Evolutionary conservation across 1,140 invertebrate genomes (phyloP).

Genomic region (Arion vulgaris): DNA sequence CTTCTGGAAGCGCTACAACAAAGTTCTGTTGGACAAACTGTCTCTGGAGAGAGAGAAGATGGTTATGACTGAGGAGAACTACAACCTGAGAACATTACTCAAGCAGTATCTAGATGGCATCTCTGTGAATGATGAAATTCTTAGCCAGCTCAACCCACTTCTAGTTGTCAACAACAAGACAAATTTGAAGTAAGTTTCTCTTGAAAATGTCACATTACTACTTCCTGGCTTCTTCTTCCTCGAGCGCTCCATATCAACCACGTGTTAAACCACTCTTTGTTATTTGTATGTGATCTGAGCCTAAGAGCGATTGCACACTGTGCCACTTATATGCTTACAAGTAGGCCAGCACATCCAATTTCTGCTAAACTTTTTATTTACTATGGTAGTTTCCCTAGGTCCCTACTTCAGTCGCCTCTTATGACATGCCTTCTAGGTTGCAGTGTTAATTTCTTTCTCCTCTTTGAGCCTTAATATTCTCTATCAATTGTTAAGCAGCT

Average conservation of each 20-base stretch:
- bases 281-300: too few relatives aligned
- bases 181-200: conserved; percentile 68
- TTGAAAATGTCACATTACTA: conserved; percentile 1
- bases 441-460: not conserved
- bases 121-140: conserved; percentile 72
- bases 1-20: conserved; percentile 74
- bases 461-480: not conserved
- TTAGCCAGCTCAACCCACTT: conserved; percentile 71
- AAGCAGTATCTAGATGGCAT: conserved; percentile 74
- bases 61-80: conserved; percentile 67
- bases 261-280: too few relatives aligned
- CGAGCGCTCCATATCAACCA: too few relatives aligned
- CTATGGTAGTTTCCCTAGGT: too few relatives aligned
- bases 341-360: too few relatives aligned
- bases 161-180: conserved; percentile 72
- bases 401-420: too few relatives aligned
- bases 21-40: conserved; percentile 71
- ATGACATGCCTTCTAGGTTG: too few relatives aligned
- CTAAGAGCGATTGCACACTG: too few relatives aligned
- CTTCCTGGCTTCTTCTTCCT: not conserved
- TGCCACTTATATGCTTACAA: too few relatives aligned
- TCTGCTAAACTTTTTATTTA: too few relatives aligned
- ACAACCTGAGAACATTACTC: conserved; percentile 68
- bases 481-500: too few relatives aligned
- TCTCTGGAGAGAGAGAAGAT: conserved; percentile 71